These are phyloP conservation scores for Toxotes jaculatrix DNA, from an alignment of 2,113 vertebrate species.

Conservation along the genomic window DNA sequence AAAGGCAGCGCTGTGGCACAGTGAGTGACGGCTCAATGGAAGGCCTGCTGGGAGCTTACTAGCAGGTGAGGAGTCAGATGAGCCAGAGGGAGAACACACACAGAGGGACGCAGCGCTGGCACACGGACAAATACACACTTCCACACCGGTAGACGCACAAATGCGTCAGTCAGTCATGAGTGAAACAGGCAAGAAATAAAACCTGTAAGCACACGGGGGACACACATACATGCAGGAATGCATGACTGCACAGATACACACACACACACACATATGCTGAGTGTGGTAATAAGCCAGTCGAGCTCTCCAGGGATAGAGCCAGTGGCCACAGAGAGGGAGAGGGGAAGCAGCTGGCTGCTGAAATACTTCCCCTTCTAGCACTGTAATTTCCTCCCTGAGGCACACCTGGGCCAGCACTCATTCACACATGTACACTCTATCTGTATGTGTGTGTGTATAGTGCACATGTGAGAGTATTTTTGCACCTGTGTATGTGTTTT, in stretches of 20 bases:
- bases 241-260: background rate
- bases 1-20: conserved; percentile 53
- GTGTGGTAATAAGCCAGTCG: conserved; percentile 65
- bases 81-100: conserved; percentile 59
- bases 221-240: conserved; percentile 35
- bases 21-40: conserved; percentile 71
- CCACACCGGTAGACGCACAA: conserved; percentile 29
- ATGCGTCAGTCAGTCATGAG: conserved; percentile 58
- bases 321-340: conserved; percentile 60
- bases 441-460: conserved; percentile 12
- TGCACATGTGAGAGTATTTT: conserved; percentile 20
- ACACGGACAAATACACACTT: conserved; percentile 32
- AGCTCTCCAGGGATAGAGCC: conserved; percentile 62
- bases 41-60: conserved; percentile 69
- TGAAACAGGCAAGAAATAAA: conserved; percentile 63
- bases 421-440: conserved; percentile 50
- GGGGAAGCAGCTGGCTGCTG: conserved; percentile 78
- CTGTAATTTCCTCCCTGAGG: conserved; percentile 77
- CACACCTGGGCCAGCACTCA: conserved; percentile 68
- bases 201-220: conserved; percentile 22
- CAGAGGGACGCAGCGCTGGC: conserved; percentile 30
- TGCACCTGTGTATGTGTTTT: conserved; percentile 11
- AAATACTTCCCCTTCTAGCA: conserved; percentile 73
- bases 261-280: conserved; percentile 29
- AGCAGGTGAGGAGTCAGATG: conserved; percentile 69